Evolutionary conservation across 2,113 vertebrate species (phyloP).

Genomic region (Oncorhynchus keta): DNA sequence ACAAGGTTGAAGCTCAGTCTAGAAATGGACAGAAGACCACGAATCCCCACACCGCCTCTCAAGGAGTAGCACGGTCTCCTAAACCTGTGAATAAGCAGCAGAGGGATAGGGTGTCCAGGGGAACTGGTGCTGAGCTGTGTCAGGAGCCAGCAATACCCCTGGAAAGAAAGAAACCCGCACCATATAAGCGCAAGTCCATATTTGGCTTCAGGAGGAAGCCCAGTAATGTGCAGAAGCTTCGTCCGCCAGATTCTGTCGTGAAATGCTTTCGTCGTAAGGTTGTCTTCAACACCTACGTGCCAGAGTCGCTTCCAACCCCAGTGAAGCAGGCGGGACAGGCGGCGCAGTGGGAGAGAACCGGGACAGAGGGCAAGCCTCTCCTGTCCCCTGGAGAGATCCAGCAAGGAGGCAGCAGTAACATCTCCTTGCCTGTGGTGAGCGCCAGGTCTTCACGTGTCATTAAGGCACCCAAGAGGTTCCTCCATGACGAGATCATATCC

Average conservation of each 20-base stretch:
- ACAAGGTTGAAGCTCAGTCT: slow-evolving; percentile 16
- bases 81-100: slow-evolving; percentile 26
- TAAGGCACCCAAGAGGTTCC: slow-evolving; percentile 85
- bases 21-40: background rate
- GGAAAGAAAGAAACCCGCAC: slow-evolving; percentile 35
- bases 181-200: slow-evolving; percentile 39
- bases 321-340: background rate
- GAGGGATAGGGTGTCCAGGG: slow-evolving; percentile 39
- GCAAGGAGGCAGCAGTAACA: slow-evolving; percentile 52
- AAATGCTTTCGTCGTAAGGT: slow-evolving; percentile 21
- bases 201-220: slow-evolving; percentile 50
- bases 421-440: slow-evolving; percentile 70
- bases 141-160: slow-evolving; percentile 43
- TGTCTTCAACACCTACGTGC: slow-evolving; percentile 53
- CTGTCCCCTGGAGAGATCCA: slow-evolving; percentile 22
- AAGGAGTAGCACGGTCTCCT: slow-evolving; percentile 23
- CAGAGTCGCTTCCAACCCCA: slow-evolving; percentile 23
- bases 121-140: slow-evolving; percentile 38
- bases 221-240: background rate
- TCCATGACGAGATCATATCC: slow-evolving; percentile 77
- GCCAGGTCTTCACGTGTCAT: slow-evolving; percentile 85
- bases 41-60: slow-evolving; percentile 15
- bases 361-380: slow-evolving; percentile 11
- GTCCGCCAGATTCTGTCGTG: background rate
- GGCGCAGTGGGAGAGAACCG: slow-evolving; percentile 13